A percentile compares a stretch with the other conserved stretches of the same genome.
Conservation (phyloP, 1,140 invertebrate genomes). For the Zaprionus nigranus region DNA sequence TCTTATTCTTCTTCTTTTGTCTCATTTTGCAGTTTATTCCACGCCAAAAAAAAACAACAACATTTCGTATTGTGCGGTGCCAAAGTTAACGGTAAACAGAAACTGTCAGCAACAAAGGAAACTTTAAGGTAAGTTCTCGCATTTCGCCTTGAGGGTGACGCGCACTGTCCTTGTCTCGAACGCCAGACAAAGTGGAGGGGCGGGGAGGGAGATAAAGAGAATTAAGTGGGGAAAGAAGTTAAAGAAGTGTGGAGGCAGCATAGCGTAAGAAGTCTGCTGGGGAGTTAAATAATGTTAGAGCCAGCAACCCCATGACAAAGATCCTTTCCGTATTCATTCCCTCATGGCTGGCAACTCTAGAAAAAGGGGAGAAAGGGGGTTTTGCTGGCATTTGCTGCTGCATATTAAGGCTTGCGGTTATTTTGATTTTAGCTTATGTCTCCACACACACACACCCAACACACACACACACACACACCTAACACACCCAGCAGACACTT, state of each 20-base stretch:
- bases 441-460: slow-evolving; percentile 11
- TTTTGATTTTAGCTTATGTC: slow-evolving; percentile 47
- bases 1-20: background rate
- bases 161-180: background rate
- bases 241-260: background rate
- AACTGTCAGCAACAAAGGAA: slow-evolving; percentile 17
- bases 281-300: background rate
- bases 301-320: background rate
- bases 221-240: background rate
- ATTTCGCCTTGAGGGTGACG: background rate
- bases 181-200: slow-evolving; percentile 5
- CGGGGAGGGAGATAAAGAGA: background rate
- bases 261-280: background rate
- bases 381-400: slow-evolving; percentile 11
- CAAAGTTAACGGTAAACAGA: slow-evolving; percentile 32
- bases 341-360: background rate
- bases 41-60: background rate
- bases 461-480: background rate
- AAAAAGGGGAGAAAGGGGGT: background rate
- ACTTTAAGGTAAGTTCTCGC: slow-evolving; percentile 46
- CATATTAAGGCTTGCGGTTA: slow-evolving; percentile 45
- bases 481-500: slow-evolving; percentile 6
- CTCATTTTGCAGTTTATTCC: slow-evolving; percentile 20
- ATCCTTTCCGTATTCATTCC: background rate
- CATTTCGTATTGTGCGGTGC: slow-evolving; percentile 11